Evolutionary conservation across 2,888 invertebrate genomes (phyloP).

Genomic region (Thera britannica): DNA sequence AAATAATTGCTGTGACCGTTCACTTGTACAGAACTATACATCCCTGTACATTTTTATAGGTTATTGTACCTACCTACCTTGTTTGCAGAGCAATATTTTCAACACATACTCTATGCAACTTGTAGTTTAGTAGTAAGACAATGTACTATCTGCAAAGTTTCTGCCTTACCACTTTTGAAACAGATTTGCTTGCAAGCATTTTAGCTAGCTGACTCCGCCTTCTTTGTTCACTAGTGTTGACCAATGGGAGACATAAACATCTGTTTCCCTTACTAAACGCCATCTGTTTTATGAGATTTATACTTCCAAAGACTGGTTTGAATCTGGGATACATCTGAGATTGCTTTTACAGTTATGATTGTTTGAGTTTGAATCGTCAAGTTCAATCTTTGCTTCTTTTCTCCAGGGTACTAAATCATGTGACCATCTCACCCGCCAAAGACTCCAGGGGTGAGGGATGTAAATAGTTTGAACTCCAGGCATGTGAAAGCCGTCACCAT

Average conservation of each 20-base stretch:
- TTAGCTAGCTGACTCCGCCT: neutral
- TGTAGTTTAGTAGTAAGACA: too few relatives aligned
- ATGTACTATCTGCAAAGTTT: too few relatives aligned
- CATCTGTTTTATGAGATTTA: too few relatives aligned
- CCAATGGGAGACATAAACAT: too few relatives aligned
- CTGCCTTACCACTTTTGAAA: neutral
- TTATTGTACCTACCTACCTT: neutral
- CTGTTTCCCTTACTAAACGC: too few relatives aligned
- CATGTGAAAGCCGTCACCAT: conserved; percentile 49
- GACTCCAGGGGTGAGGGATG: conserved; percentile 45
- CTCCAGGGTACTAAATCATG: conserved; percentile 53
- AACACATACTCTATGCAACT: too few relatives aligned
- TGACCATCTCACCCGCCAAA: conserved; percentile 39
- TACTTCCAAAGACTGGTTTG: too few relatives aligned
- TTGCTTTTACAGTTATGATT: neutral
- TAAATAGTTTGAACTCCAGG: conserved; percentile 39
- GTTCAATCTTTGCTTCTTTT: neutral
- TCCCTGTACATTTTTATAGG: neutral
- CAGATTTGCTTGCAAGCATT: too few relatives aligned
- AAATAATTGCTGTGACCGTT: conserved; percentile 20
- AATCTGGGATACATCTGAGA: neutral
- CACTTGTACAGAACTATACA: neutral
- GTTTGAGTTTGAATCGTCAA: neutral
- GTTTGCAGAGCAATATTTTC: too few relatives aligned
- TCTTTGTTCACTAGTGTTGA: too few relatives aligned